Base-by-base conservation (phyloP, 2,888 invertebrate genomes). In the Dexiosoma caninum region DNA sequence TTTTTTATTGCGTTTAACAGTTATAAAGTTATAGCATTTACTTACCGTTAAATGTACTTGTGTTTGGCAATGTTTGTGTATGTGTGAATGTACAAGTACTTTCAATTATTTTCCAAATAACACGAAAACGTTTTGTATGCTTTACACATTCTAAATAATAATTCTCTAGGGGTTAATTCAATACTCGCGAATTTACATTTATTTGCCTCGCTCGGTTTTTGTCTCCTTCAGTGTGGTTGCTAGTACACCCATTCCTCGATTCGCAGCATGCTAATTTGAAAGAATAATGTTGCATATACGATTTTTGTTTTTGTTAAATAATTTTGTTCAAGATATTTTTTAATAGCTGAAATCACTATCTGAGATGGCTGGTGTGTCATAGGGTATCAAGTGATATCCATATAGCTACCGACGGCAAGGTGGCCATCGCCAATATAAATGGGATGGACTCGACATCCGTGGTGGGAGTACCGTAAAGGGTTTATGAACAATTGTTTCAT, bases 111-210 rank as follows among this genome's bases (percentile, higher is more conserved):
- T 30, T 59, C 49, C 6, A 37, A 57, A 46, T 51, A 32, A 66
- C 37, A 42, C n/a, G 2, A 23, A 1, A 40, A 42, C 60, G 59
- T 59, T 67, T 75, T 67, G 42, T 67, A 32, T 67, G 42, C 59
- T 59, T 67, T 60, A 59, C 21, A 32, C 49, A 75, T 67, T 75
- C 67, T 35, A 16, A 30, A 19, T n/a, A 30, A 19, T n/a, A 55
- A 81, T 74, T 80, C 84, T 80, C 84, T 78, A 6, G 83, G 77
- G 84, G 76, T 80, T 82, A 79, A 84, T 83, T 84, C 81, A 81
- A 77, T 76, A 75, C 82, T 80, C 78, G 84, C 80, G 74, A 83
- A 81, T 84, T 84, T 79, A 70, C 82, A 76, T 82, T 82, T 72
- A 67, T 81, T 72, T 83, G 78, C 53, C 44, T 27, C 6, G 27